These are phyloP conservation scores for Microctonus hyperodae DNA, from an alignment of 2,888 invertebrate genomes.

Conservation along the genomic window DNA sequence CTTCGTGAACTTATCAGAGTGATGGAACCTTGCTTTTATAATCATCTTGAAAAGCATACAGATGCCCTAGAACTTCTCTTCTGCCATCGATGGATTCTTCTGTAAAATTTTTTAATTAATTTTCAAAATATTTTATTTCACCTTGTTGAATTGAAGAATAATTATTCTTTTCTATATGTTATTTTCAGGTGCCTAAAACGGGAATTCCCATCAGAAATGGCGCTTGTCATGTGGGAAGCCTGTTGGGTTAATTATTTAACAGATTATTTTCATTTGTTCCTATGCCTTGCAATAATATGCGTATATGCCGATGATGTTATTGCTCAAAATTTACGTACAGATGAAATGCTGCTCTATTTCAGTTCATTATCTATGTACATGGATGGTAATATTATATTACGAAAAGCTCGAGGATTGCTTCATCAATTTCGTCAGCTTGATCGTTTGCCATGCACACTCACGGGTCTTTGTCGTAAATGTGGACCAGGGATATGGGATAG, in stretches of 20 bases:
- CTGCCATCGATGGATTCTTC: conserved; percentile 93
- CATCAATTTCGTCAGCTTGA: conserved; percentile 89
- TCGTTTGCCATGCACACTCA: conserved; percentile 88
- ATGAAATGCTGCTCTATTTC: conserved; percentile 94
- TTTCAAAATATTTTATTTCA: conserved; percentile 6
- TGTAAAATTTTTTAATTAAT: conserved; percentile 68
- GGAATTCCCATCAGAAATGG: conserved; percentile 89
- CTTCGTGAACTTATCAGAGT: conserved; percentile 86
- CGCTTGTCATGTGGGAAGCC: conserved; percentile 93
- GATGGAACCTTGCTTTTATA: conserved; percentile 90
- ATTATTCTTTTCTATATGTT: not conserved
- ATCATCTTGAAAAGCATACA: conserved; percentile 81
- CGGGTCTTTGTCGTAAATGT: conserved; percentile 86
- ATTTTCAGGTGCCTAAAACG: conserved; percentile 81
- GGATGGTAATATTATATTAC: conserved; percentile 89
- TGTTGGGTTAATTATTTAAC: conserved; percentile 98
- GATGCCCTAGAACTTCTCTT: conserved; percentile 92
- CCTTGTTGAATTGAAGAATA: conserved; percentile 8
- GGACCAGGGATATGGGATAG: conserved; percentile 96
- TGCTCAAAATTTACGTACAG: conserved; percentile 88
- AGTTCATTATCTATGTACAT: conserved; percentile 97
- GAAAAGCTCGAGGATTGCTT: conserved; percentile 90
- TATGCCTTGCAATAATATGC: conserved; percentile 91
- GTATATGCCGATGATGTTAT: conserved; percentile 94
- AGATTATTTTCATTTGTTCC: conserved; percentile 94